phyloP scores from a whole-genome alignment of 2,797 vertebrate genomes.

The Lutjanus campechanus region DNA sequence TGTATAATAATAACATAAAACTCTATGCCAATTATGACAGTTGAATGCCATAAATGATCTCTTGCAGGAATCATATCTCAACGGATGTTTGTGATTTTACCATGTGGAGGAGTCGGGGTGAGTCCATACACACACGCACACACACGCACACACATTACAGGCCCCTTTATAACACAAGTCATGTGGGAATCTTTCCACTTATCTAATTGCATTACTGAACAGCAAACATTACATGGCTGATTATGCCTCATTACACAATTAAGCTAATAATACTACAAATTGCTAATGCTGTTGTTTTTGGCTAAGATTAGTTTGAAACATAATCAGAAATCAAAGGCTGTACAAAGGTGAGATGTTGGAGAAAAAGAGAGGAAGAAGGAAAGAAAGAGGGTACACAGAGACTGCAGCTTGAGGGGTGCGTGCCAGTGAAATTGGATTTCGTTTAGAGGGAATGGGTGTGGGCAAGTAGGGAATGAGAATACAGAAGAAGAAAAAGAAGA shows the following conservation, averaged over 20 bases:
- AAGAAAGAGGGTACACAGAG: constrained; percentile 7
- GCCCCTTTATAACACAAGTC: constrained; percentile 50
- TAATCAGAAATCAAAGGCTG: constrained; percentile 57
- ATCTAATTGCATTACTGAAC: constrained; percentile 71
- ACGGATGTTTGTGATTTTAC: constrained; percentile 89
- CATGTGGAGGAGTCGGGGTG: constrained; percentile 94
- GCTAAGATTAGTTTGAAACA: constrained; percentile 51
- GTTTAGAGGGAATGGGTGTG: constrained; percentile 28
- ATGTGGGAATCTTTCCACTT: constrained; percentile 69
- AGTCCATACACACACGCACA: constrained; percentile 70
- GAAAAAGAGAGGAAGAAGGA: constrained; percentile 12
- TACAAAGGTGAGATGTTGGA: constrained; percentile 49
- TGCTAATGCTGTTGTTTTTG: constrained; percentile 73
- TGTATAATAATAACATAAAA: neutral
- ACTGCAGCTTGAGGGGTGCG: constrained; percentile 21
- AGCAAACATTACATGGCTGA: constrained; percentile 74
- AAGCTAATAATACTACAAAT: constrained; percentile 71
- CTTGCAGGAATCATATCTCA: constrained; percentile 89
- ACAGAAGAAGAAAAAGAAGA: constrained; percentile 12
- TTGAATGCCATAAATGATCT: constrained; percentile 26
- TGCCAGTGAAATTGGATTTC: constrained; percentile 38
- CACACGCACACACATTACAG: constrained; percentile 8
- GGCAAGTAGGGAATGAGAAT: constrained; percentile 17
- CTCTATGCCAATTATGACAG: neutral
- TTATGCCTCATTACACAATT: constrained; percentile 75